A percentile compares a stretch with the other conserved stretches of the same genome.
Evolutionary conservation across 2,888 invertebrate genomes (phyloP).

Genomic region (Chaetogeoica ovagalla): DNA sequence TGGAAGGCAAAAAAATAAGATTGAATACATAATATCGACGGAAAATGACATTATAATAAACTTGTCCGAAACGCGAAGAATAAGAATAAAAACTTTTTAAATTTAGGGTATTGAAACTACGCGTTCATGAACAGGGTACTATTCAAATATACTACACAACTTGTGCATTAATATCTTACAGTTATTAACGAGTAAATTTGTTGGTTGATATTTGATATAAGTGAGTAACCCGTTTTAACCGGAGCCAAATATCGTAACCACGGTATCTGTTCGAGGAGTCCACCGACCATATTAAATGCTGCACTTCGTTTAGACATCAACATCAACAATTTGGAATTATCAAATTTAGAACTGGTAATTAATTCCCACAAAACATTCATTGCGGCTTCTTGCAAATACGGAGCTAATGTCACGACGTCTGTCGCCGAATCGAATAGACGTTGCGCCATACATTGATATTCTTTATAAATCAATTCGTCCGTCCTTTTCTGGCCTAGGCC

Average conservation of each 20-base stretch:
- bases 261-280: conserved; percentile 66
- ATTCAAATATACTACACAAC: neutral
- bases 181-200: conserved; percentile 64
- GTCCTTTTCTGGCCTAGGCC: conserved; percentile 65
- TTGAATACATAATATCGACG: no score
- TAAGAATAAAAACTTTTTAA: no score
- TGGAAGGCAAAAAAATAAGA: no score
- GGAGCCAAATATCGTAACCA: conserved; percentile 69
- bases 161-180: conserved; percentile 58
- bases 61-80: no score
- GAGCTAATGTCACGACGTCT: conserved; percentile 22
- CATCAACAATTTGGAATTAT: conserved; percentile 61
- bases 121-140: neutral
- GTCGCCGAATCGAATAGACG: conserved; percentile 5
- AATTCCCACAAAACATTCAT: conserved; percentile 71
- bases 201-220: conserved; percentile 64
- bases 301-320: conserved; percentile 63
- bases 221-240: conserved; percentile 66
- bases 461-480: conserved; percentile 64
- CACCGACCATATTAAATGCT: conserved; percentile 66
- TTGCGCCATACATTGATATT: conserved; percentile 59
- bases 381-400: conserved; percentile 58
- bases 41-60: no score
- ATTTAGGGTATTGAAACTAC: no score
- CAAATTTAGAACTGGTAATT: conserved; percentile 62